Conservation (phyloP, 2,113 vertebrate genomes). For the Hucho hucho region DNA sequence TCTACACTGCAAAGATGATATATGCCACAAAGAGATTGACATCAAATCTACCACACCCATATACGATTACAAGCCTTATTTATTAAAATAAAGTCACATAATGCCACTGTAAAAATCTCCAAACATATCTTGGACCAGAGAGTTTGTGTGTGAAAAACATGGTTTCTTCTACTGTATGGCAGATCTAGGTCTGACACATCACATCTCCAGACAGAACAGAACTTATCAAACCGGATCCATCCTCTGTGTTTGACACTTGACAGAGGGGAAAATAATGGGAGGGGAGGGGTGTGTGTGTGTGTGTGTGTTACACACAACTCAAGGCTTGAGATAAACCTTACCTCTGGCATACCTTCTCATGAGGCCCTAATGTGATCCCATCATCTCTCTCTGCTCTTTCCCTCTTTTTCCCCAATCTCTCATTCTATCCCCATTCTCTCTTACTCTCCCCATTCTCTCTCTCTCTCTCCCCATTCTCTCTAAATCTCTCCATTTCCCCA, state of each 20-base stretch:
- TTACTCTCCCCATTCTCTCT: too few relatives aligned
- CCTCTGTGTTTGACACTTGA: constrained; percentile 75
- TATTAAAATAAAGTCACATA: constrained; percentile 5
- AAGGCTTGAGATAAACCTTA: constrained; percentile 16
- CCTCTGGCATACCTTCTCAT: constrained; percentile 13
- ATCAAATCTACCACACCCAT: not conserved
- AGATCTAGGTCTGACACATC: constrained; percentile 63
- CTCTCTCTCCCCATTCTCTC: too few relatives aligned
- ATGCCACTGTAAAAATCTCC: not conserved
- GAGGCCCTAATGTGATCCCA: constrained; percentile 22
- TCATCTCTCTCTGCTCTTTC: too few relatives aligned
- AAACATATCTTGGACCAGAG: constrained; percentile 44
- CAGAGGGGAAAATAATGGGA: constrained; percentile 47
- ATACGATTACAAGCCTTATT: not conserved
- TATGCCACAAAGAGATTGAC: not conserved
- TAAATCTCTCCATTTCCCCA: too few relatives aligned
- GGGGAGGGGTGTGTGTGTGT: not conserved
- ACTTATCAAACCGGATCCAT: constrained; percentile 78
- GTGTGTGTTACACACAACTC: constrained; percentile 30
- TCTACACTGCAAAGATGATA: not conserved
- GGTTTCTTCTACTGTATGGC: constrained; percentile 56
- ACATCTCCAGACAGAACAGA: constrained; percentile 71
- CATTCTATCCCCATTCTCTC: too few relatives aligned
- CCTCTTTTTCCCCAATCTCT: too few relatives aligned
- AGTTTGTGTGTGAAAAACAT: constrained; percentile 48